These are phyloP conservation scores for Macrobrachium nipponense DNA, from an alignment of 1,140 invertebrate species.

Conservation along the genomic window DNA sequence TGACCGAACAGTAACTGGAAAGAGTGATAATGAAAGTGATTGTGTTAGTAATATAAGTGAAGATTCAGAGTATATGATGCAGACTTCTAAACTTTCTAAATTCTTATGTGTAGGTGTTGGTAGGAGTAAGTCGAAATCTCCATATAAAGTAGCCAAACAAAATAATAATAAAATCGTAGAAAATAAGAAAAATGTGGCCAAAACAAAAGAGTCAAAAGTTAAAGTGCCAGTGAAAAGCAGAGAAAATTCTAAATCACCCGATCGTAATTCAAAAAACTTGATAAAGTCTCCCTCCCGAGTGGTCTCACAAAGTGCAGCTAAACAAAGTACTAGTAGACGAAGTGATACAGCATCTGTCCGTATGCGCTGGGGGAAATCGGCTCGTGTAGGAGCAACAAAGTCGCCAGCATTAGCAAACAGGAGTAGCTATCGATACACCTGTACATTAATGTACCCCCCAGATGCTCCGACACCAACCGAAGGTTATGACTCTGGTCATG, in stretches of 20 bases:
- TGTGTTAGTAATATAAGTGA: conserved; percentile 64
- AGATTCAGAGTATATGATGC: conserved; percentile 64
- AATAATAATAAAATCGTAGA: conserved; percentile 63
- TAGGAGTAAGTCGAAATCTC: conserved; percentile 61
- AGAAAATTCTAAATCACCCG: conserved; percentile 63
- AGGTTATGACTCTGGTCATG: conserved; percentile 84
- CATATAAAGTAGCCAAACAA: conserved; percentile 61
- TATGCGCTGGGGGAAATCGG: conserved; percentile 54
- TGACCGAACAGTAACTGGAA: conserved; percentile 52
- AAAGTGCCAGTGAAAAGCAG: conserved; percentile 56
- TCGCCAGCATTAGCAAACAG: conserved; percentile 28
- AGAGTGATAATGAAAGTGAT: conserved; percentile 64
- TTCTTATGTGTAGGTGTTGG: conserved; percentile 64
- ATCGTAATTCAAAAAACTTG: conserved; percentile 65
- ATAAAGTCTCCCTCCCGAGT: conserved; percentile 65
- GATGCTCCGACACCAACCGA: conserved; percentile 67
- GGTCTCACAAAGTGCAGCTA: conserved; percentile 60
- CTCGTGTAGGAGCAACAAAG: conserved; percentile 50
- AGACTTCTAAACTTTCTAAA: conserved; percentile 64
- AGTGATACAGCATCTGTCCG: conserved; percentile 41
- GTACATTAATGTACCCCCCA: conserved; percentile 58
- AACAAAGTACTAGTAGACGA: conserved; percentile 48
- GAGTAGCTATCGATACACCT: conserved; percentile 55
- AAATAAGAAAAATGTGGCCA: conserved; percentile 62
- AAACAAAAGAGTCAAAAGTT: conserved; percentile 49